Evolutionary conservation across 2,797 vertebrate genomes (phyloP).

Genomic region (Graptemys geographica): DNA sequence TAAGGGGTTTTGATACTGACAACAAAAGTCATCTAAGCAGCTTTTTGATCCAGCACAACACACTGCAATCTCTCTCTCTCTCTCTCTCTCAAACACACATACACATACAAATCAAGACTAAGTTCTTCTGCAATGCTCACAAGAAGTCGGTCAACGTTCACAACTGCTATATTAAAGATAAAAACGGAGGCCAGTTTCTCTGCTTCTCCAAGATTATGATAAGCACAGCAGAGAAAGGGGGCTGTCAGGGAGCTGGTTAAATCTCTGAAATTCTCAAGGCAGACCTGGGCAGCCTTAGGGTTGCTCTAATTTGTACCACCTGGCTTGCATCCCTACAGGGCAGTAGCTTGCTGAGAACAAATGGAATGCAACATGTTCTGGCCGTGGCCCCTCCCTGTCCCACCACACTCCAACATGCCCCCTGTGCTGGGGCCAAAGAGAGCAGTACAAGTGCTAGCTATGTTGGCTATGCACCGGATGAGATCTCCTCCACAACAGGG

Average conservation of each 20-base stretch:
- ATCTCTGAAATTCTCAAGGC: conserved; percentile 14
- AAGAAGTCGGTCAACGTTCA: conserved; percentile 34
- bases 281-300: background rate
- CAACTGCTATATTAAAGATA: background rate
- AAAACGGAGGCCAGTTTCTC: background rate
- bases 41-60: conserved; percentile 58
- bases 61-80: conserved; percentile 5
- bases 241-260: background rate
- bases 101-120: background rate
- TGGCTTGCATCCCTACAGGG: background rate
- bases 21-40: conserved; percentile 47
- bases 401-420: background rate
- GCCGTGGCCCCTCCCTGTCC: background rate
- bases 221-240: background rate
- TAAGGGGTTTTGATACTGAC: background rate
- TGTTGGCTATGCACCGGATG: background rate
- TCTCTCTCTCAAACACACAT: conserved; percentile 29
- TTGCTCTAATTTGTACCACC: background rate
- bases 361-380: background rate
- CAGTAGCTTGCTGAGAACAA: background rate
- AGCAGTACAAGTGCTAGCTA: no score
- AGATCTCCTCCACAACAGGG: background rate
- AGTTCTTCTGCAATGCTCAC: background rate
- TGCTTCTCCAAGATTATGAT: background rate
- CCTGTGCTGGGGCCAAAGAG: background rate